Percentiles rank a stretch among this genome's conserved stretches.
These are phyloP conservation scores for Distichodus sexfasciatus DNA, from an alignment of 2,797 vertebrate genomes.

Conservation along the genomic window DNA sequence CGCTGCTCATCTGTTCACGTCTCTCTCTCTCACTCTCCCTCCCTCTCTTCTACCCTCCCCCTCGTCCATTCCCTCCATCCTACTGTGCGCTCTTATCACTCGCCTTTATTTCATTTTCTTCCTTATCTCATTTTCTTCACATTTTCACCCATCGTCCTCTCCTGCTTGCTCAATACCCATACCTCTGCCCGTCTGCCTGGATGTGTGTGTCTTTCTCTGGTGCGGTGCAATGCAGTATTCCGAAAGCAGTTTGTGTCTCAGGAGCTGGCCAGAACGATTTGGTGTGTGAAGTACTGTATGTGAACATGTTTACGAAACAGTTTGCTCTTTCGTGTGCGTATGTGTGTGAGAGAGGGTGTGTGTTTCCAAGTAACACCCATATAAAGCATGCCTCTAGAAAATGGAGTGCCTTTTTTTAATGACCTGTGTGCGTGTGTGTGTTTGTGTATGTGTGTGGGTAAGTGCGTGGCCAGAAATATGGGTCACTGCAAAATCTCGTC, in stretches of 20 bases:
- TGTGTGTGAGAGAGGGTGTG: neutral
- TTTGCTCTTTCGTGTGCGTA: neutral
- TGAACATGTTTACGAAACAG: neutral
- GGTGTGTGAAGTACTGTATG: neutral
- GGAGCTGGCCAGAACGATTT: neutral
- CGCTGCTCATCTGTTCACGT: constrained; percentile 31
- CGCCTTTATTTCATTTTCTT: constrained; percentile 3
- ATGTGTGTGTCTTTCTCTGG: constrained; percentile 13
- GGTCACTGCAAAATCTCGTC: neutral
- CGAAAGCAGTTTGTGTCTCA: constrained; percentile 27
- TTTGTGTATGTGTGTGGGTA: neutral
- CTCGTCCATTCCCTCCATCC: neutral
- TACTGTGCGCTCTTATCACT: neutral
- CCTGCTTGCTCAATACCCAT: neutral
- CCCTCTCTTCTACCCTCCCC: neutral
- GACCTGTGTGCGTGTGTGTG: neutral
- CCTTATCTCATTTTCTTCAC: constrained; percentile 14
- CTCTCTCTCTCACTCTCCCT: neutral
- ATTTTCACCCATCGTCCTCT: constrained; percentile 11
- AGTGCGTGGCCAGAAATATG: neutral
- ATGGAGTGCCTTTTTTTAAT: neutral
- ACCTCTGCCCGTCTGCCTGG: neutral
- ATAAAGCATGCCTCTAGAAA: neutral
- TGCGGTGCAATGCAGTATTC: constrained; percentile 57
- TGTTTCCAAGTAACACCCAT: neutral